These are phyloP conservation scores for Lates japonicus DNA, from an alignment of 2,797 vertebrate species.

Conservation along the genomic window DNA sequence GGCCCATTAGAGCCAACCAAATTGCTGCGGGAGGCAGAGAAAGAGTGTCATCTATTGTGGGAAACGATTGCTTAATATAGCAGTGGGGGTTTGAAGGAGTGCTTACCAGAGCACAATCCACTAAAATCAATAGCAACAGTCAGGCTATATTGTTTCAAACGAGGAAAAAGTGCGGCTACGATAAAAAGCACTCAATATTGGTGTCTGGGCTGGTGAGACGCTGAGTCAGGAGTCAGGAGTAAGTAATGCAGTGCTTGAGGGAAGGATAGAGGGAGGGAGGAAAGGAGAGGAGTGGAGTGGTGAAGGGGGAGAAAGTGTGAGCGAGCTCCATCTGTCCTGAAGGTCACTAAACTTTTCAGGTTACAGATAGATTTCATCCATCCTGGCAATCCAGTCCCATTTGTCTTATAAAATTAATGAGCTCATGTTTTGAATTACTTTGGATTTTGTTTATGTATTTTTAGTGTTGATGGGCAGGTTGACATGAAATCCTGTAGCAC, in stretches of 20 bases:
- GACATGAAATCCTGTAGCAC: neutral
- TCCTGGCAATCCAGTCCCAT: neutral
- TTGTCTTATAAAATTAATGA: constrained; percentile 5
- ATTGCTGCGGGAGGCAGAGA: constrained; percentile 84
- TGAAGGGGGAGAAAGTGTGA: constrained; percentile 17
- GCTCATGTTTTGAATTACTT: constrained; percentile 1
- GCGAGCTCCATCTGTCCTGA: constrained; percentile 53
- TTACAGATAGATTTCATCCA: constrained; percentile 24
- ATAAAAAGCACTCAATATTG: constrained; percentile 83
- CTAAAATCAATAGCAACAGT: constrained; percentile 90
- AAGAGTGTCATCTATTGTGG: constrained; percentile 92
- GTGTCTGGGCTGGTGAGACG: constrained; percentile 80
- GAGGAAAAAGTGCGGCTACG: constrained; percentile 85
- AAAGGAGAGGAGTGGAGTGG: constrained; percentile 39
- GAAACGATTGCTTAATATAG: constrained; percentile 94
- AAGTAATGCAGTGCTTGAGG: constrained; percentile 74
- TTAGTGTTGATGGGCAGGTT: neutral
- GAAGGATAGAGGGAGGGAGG: constrained; percentile 50
- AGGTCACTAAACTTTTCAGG: constrained; percentile 66
- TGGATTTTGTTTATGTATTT: neutral
- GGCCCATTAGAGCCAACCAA: constrained; percentile 90
- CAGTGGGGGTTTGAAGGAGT: constrained; percentile 88
- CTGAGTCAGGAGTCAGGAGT: constrained; percentile 84
- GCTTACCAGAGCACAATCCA: constrained; percentile 88
- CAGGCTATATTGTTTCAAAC: constrained; percentile 87